A percentile compares a stretch with the other conserved stretches of the same genome.
phyloP scores from a whole-genome alignment of 2,113 vertebrate genomes.

The Apteryx owenii region DNA sequence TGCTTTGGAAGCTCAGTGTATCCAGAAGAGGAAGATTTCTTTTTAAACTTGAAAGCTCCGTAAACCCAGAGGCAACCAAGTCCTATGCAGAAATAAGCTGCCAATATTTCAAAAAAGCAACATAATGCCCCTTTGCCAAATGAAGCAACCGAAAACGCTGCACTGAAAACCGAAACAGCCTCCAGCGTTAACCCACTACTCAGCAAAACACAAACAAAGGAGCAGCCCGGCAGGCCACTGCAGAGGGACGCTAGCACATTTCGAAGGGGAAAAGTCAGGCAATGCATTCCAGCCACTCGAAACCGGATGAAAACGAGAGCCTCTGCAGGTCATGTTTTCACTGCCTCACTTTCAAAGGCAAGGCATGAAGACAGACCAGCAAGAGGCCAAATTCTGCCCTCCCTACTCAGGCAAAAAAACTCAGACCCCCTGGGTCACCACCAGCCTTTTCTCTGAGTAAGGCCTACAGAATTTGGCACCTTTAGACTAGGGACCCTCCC shows the following conservation, averaged over 20 bases:
- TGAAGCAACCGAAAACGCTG: neutral
- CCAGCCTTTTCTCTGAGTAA: rapidly evolving
- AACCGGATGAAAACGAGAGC: neutral
- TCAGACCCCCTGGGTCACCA: neutral
- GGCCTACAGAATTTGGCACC: neutral
- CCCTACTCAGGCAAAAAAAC: neutral
- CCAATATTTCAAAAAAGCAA: neutral
- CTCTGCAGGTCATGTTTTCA: rapidly evolving
- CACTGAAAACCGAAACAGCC: neutral
- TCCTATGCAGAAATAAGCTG: neutral
- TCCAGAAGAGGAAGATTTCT: neutral
- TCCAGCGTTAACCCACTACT: neutral
- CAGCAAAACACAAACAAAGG: neutral
- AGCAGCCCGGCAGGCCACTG: neutral
- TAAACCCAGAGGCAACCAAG: neutral
- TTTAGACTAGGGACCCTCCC: rapidly evolving
- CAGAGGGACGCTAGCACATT: rapidly evolving
- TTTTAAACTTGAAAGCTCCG: rapidly evolving
- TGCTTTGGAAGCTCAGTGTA: rapidly evolving
- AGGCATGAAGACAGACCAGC: neutral
- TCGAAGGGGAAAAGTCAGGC: too few relatives aligned
- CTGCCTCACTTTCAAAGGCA: neutral
- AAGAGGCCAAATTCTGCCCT: neutral
- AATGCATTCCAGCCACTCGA: neutral
- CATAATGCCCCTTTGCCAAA: rapidly evolving